A percentile compares a stretch with the other conserved stretches of the same genome.
Evolutionary conservation across 2,113 vertebrate genomes (phyloP).

Genomic region (Salvelinus alpinus): DNA sequence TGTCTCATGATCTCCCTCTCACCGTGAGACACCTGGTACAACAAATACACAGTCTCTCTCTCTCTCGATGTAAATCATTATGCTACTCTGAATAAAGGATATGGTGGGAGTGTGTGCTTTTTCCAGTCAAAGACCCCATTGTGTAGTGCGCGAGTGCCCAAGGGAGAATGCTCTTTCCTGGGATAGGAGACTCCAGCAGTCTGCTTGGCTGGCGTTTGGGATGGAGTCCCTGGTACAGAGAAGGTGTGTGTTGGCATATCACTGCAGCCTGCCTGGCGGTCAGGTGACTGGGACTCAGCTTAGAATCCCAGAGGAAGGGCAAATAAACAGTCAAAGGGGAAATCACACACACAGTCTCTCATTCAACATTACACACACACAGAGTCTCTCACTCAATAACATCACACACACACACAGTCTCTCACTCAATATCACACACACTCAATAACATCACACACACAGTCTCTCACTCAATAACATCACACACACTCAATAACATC

Average conservation of each 20-base stretch:
- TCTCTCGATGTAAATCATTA: slow-evolving; percentile 72
- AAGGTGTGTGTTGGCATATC: slow-evolving; percentile 22
- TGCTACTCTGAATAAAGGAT: slow-evolving; percentile 60
- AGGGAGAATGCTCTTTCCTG: slow-evolving; percentile 22
- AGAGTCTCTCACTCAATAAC: too few species aligned
- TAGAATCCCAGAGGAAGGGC: background rate
- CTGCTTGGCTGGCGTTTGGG: slow-evolving; percentile 53
- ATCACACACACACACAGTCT: too few species aligned
- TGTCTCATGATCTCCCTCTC: background rate
- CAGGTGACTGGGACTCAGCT: slow-evolving; percentile 17
- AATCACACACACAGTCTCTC: background rate
- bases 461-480: too few species aligned
- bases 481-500: too few species aligned
- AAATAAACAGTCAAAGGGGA: background rate
- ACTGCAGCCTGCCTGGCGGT: slow-evolving; percentile 7
- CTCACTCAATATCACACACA: too few species aligned
- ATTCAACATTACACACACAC: too few species aligned
- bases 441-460: too few species aligned
- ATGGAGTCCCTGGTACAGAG: slow-evolving; percentile 14
- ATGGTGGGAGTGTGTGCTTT: slow-evolving; percentile 14
- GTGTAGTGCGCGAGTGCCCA: slow-evolving; percentile 45
- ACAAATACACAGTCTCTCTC: slow-evolving; percentile 69
- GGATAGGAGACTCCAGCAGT: slow-evolving; percentile 57
- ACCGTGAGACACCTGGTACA: slow-evolving; percentile 52
- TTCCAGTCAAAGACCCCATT: slow-evolving; percentile 66